These are phyloP conservation scores for Chelmon rostratus DNA, from an alignment of 2,797 vertebrate species.

Conservation along the genomic window DNA sequence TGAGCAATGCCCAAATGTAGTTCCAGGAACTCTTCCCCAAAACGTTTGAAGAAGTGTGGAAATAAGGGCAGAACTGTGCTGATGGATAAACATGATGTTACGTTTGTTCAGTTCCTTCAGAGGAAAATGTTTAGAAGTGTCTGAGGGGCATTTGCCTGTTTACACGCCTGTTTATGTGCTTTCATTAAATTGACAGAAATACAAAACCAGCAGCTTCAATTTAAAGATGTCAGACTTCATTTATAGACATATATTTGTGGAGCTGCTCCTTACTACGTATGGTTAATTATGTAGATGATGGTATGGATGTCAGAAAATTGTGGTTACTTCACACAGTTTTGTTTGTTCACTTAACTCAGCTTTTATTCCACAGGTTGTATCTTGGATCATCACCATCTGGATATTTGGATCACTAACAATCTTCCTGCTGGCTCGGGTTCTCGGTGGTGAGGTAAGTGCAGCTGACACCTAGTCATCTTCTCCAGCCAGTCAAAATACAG, in stretches of 20 bases:
- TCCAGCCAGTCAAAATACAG: background rate
- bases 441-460: conserved; percentile 95
- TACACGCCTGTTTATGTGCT: background rate
- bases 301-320: background rate
- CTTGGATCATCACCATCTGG: conserved; percentile 99
- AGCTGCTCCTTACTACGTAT: background rate
- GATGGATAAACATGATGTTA: background rate
- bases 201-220: background rate
- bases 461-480: background rate
- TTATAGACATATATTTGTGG: background rate
- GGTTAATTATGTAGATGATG: background rate
- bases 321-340: background rate
- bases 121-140: background rate
- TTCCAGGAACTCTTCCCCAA: background rate
- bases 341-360: background rate
- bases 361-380: conserved; percentile 90
- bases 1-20: background rate
- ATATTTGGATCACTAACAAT: conserved; percentile 98
- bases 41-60: background rate
- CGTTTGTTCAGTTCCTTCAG: background rate
- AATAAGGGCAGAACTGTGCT: background rate
- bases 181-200: too few relatives aligned
- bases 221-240: background rate
- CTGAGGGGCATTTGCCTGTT: background rate
- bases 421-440: conserved; percentile 97